phyloP scores from a whole-genome alignment of 2,113 vertebrate species.

The Chrysemys picta region DNA sequence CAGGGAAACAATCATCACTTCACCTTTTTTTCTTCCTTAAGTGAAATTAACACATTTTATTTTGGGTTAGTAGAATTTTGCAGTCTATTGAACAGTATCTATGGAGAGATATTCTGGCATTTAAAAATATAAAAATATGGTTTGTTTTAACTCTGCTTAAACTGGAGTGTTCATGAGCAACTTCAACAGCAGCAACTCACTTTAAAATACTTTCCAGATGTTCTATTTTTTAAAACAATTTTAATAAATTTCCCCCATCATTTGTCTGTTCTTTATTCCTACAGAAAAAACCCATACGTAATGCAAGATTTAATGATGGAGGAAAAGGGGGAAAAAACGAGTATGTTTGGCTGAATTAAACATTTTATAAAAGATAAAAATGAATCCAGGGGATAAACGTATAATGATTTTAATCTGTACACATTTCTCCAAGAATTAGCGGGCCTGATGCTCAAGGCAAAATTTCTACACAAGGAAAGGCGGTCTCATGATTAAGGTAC shows the following conservation, averaged over 20 bases:
- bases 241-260: background rate
- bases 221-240: background rate
- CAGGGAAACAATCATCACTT: background rate
- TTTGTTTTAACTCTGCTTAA: background rate
- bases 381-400: background rate
- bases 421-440: background rate
- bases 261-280: background rate
- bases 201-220: background rate
- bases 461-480: background rate
- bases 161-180: background rate
- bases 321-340: background rate
- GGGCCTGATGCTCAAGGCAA: background rate
- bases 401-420: background rate
- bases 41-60: background rate
- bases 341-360: background rate
- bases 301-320: background rate
- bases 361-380: background rate
- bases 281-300: background rate
- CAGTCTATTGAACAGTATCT: background rate
- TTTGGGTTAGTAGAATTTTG: background rate
- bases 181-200: background rate
- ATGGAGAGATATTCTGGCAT: background rate
- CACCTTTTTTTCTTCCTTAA: background rate
- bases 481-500: background rate
- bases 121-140: slow-evolving; percentile 8